Evolutionary conservation across 2,113 vertebrate species (phyloP).

Genomic region (Cygnus atratus): DNA sequence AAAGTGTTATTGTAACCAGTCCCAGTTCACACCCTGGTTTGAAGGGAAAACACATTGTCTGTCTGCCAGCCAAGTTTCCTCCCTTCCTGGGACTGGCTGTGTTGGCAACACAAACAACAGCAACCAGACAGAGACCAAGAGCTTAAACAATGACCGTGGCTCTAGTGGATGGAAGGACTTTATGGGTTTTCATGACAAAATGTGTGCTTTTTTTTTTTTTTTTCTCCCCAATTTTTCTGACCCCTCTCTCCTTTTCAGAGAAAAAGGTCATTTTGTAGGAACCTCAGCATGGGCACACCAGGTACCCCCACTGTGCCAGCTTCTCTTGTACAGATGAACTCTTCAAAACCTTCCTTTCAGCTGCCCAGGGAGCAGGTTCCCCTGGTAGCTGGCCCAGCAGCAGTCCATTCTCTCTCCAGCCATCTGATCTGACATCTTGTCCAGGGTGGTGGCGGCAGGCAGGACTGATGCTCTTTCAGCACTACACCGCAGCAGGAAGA

Average conservation of each 20-base stretch:
- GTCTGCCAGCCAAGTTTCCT: slow-evolving; percentile 1
- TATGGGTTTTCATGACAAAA: background rate
- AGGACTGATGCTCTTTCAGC: background rate
- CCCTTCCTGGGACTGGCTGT: slow-evolving; percentile 28
- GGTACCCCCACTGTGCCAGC: too few relatives aligned
- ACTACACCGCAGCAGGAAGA: background rate
- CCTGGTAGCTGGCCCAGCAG: background rate
- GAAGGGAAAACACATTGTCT: slow-evolving; percentile 7
- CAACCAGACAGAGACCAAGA: background rate
- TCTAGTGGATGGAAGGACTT: background rate
- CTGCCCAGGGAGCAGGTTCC: background rate
- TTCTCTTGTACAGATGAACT: background rate
- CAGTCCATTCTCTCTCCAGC: background rate
- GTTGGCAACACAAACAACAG: slow-evolving; percentile 40
- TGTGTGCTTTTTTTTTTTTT: background rate
- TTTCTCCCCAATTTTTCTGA: background rate
- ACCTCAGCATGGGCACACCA: rapidly evolving
- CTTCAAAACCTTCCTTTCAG: background rate
- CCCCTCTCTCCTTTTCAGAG: background rate
- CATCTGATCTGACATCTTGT: background rate
- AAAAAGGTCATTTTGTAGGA: background rate
- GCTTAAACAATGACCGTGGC: background rate
- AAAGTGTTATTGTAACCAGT: background rate
- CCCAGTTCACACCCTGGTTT: slow-evolving; percentile 28
- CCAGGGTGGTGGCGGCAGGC: too few relatives aligned